Base-by-base conservation (phyloP, 2,113 vertebrate species). In the Phylloscopus whistleri region DNA sequence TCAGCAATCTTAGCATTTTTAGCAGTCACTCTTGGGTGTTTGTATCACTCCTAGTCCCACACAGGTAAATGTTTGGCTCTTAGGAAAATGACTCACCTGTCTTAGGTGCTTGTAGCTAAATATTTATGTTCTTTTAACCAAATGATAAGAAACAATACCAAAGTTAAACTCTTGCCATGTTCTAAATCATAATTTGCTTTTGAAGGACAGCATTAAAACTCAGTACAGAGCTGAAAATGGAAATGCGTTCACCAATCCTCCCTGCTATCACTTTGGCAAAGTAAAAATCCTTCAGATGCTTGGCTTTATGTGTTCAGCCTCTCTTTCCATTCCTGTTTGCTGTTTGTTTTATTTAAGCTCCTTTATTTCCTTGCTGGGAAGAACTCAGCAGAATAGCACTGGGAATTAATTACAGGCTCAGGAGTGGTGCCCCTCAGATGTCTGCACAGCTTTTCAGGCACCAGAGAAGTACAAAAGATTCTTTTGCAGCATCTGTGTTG, bases 291-390 rank as follows among this genome's bases (percentile, higher is more conserved):
- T 73, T 81, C 35, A 76, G 31, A 43, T 8, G 3, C 39, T 62
- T 72, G 41, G 35, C 33, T 85, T 81, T 23, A 41, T 39, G 26
- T 78, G 27, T 82, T 81, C 24, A 55, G 13, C 35, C 62, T 76
- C 67, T 86, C 46, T 8, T 46, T 90, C 37, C 39, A 0, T 55
- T 77, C 28, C 58, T 69, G 14, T 62, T 88, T 92, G 79, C 46
- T 60, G 31, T 81, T 90, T 92, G 79, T 75, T 91, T 90, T 75
- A 89, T 89, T 93, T 90, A 76, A 76, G 49, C n/a, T 41, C 37
- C 26, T 83, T 66, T 86, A 66, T 87, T 77, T 87, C 39, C 33
- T 75, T 39, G 83, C 78, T 83, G 55, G 55, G 90, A 83, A 58
- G 17, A 75, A 75, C 72, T 79, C 33, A 68, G 13, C 56, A 31